These are phyloP conservation scores for Idaea straminata DNA, from an alignment of 2,888 invertebrate species.

Conservation along the genomic window DNA sequence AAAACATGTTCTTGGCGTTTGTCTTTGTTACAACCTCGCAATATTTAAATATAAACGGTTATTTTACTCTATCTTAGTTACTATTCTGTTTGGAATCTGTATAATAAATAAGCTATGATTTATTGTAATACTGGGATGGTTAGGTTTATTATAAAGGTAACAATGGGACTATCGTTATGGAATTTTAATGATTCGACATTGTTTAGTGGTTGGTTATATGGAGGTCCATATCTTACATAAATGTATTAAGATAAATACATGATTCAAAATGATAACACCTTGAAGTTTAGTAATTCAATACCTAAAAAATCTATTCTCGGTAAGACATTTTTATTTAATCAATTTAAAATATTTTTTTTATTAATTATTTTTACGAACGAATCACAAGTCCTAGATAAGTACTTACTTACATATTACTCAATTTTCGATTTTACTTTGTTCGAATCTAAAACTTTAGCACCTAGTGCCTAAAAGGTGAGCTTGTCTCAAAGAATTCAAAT, in stretches of 20 bases:
- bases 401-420: too few relatives aligned
- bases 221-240: slow-evolving; percentile 8
- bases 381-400: too few relatives aligned
- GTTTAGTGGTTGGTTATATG: not conserved
- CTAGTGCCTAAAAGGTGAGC: too few relatives aligned
- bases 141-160: not conserved
- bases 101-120: not conserved
- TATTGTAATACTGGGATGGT: not conserved
- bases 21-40: slow-evolving; percentile 1
- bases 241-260: slow-evolving; percentile 2
- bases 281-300: too few relatives aligned
- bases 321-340: too few relatives aligned
- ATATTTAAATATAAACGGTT: not conserved
- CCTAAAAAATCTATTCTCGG: too few relatives aligned
- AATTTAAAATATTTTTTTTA: too few relatives aligned
- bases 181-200: not conserved
- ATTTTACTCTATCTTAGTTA: not conserved
- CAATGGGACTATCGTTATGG: not conserved
- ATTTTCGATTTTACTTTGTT: too few relatives aligned
- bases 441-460: too few relatives aligned
- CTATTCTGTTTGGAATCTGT: not conserved
- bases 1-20: slow-evolving; percentile 1
- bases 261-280: too few relatives aligned
- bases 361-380: too few relatives aligned
- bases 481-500: too few relatives aligned